Conservation (phyloP, 1,140 invertebrate species). For the Chironomus tepperi region DNA sequence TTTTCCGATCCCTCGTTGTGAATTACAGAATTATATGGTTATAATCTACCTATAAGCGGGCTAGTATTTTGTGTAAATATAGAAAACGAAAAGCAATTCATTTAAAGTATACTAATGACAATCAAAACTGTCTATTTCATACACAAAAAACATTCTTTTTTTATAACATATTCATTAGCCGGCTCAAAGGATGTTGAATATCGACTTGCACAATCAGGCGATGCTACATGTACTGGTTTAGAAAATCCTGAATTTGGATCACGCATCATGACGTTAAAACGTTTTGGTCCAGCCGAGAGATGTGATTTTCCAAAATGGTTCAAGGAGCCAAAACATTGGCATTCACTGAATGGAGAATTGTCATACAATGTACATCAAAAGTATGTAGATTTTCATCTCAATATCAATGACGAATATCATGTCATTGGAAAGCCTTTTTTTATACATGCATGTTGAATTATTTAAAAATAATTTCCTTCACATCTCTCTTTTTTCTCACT, state of each 20-base stretch:
- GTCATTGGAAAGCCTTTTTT: too few relatives aligned
- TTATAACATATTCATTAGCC: background rate
- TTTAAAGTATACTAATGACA: too few relatives aligned
- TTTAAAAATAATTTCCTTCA: background rate
- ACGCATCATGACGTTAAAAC: conserved; percentile 38
- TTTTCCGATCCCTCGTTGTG: background rate
- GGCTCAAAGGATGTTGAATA: conserved; percentile 44
- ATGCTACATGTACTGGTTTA: conserved; percentile 71
- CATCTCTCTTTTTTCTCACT: background rate
- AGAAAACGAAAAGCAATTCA: too few relatives aligned
- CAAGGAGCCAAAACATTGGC: conserved; percentile 40
- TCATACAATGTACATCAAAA: conserved; percentile 40
- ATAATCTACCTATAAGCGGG: too few relatives aligned
- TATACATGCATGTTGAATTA: background rate
- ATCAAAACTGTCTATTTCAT: too few relatives aligned
- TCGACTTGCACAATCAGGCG: conserved; percentile 66
- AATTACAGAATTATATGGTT: too few relatives aligned
- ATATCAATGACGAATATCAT: background rate
- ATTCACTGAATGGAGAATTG: conserved; percentile 39
- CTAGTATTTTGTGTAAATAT: too few relatives aligned
- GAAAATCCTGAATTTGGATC: conserved; percentile 43
- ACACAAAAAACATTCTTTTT: too few relatives aligned
- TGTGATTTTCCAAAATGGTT: conserved; percentile 41
- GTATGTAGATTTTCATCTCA: conserved; percentile 32
- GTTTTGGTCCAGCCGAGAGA: conserved; percentile 37